Percentiles rank a stretch among this genome's conserved stretches.
Conservation (phyloP, 2,888 invertebrate species). For the Protonemura montana region DNA sequence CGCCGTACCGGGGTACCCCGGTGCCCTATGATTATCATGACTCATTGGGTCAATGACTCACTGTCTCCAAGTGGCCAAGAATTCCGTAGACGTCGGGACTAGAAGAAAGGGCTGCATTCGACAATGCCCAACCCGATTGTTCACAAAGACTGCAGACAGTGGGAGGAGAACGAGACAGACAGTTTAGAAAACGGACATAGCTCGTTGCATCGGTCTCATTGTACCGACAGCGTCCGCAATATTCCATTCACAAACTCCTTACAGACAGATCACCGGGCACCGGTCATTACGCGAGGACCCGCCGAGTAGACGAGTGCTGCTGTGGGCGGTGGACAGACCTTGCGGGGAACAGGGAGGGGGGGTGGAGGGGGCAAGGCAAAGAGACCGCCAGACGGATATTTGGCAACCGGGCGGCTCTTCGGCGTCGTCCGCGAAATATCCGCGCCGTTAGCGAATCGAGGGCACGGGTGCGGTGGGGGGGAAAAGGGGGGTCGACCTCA, state of each 20-base stretch:
- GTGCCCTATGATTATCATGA: no score
- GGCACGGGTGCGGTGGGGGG: conserved; percentile 14
- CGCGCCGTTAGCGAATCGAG: conserved; percentile 39
- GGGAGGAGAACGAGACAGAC: no score
- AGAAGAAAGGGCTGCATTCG: no score
- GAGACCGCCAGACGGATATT: conserved; percentile 47
- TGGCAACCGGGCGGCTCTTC: conserved; percentile 45
- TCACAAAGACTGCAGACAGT: no score
- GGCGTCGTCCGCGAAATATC: conserved; percentile 31
- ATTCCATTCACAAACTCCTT: no score
- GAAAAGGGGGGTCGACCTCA: background rate
- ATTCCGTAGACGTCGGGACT: no score
- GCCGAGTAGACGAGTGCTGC: no score
- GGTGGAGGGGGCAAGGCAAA: conserved; percentile 15
- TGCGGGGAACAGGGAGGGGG: background rate
- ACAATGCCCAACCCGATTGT: no score
- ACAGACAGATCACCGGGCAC: background rate
- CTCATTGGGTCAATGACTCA: no score
- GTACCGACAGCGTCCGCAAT: background rate
- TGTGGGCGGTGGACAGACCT: background rate
- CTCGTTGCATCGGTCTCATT: background rate
- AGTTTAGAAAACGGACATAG: conserved; percentile 2
- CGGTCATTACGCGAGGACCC: background rate
- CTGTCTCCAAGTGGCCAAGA: no score
- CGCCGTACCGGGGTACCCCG: no score